Evolutionary conservation across 2,797 vertebrate species (phyloP).

Genomic region (Hippoglossus hippoglossus): DNA sequence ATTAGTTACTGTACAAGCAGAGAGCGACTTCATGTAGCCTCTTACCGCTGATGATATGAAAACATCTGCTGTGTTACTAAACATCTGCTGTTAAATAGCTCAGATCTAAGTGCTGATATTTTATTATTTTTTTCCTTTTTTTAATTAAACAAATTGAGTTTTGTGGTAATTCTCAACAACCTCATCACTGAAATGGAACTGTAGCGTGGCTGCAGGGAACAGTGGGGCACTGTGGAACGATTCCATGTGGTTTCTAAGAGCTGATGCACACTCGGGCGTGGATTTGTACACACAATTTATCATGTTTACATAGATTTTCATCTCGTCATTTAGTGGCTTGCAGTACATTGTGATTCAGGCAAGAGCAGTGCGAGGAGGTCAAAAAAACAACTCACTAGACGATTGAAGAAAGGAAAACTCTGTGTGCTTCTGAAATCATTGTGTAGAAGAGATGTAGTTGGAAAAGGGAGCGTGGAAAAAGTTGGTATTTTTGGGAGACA

Average conservation of each 20-base stretch:
- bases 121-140: slow-evolving; percentile 11
- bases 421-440: background rate
- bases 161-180: slow-evolving; percentile 6
- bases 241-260: slow-evolving; percentile 12
- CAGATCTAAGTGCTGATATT: slow-evolving; percentile 31
- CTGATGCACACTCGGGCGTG: slow-evolving; percentile 32
- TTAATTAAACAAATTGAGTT: slow-evolving; percentile 20
- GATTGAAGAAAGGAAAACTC: background rate
- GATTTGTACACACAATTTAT: slow-evolving; percentile 24
- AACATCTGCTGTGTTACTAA: slow-evolving; percentile 51
- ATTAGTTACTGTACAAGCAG: slow-evolving; percentile 24
- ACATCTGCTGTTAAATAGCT: slow-evolving; percentile 52
- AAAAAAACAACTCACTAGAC: background rate
- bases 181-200: background rate
- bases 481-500: background rate
- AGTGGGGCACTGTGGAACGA: slow-evolving; percentile 1
- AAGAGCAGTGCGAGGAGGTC: too few species aligned
- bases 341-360: background rate
- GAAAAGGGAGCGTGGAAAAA: too few species aligned
- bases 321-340: slow-evolving; percentile 48
- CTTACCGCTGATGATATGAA: slow-evolving; percentile 24
- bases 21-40: slow-evolving; percentile 6
- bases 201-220: slow-evolving; percentile 7
- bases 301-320: slow-evolving; percentile 63
- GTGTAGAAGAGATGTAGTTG: background rate